Base-by-base conservation (phyloP, 30 jellyfish, hydroid and myxozoan species). In the Turritopsis rubra region DNA sequence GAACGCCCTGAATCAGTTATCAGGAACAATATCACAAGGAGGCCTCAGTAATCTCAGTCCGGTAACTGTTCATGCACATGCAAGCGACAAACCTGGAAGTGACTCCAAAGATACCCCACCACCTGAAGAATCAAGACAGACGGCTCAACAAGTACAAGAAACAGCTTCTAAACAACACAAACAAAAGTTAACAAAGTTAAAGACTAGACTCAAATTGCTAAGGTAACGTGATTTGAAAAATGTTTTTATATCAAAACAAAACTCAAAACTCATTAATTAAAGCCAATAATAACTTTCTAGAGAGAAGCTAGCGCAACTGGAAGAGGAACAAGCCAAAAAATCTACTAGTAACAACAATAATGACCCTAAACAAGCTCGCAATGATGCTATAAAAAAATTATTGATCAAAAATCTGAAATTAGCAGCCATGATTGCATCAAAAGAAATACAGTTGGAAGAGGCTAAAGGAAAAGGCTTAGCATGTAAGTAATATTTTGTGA, bases 381-480 rank as follows among this genome's bases (percentile, higher is more conserved):
- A 88, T 66, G 96, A 92, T 52, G 98, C 98, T 18, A 87, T 92
- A 86, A 92, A 92, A 86, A 88, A 79, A 53, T 66, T 92, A 28
- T 82, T 92, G 54, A 92, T 92, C 71, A 92, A 92, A 75, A 92
- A 92, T 66, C 82, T 92, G 72, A 92, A 92, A 79, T 75, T 92
- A 54, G 98, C 98, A 5, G 98, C 98, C 18, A 73, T 92, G 83
- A 92, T 92, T 30, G 98, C 98, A 66, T 73, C 98, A 23, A 92
- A 92, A 84, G 98, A 92, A 74, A 92, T 92, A 4, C 95, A 92
- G 52, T 86, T 92, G 77, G 98, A 92, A 80, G 96, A 92, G 81
- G 95, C 97, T 29, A 91, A 92, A 76, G 89, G 85, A 28, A 88
- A 88, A 52, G 71, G 85, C 53, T 29, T 77, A 24, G 85, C 85